Evolutionary conservation across 1,140 invertebrate genomes (phyloP).

Genomic region (Laodelphax striatellus): DNA sequence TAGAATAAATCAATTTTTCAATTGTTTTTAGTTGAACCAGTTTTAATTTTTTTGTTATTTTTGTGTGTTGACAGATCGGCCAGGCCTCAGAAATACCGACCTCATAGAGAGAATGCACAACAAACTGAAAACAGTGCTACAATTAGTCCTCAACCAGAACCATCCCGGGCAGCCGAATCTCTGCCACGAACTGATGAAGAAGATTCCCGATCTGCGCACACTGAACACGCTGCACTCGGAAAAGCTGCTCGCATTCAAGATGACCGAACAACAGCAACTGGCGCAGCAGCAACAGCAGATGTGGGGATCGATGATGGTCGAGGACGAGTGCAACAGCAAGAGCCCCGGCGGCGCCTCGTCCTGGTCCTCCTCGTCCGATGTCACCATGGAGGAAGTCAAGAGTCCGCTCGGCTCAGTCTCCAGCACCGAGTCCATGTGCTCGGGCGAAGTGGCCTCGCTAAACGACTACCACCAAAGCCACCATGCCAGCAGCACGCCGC

Average conservation of each 20-base stretch:
- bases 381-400: slow-evolving; percentile 62
- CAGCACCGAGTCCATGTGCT: slow-evolving; percentile 65
- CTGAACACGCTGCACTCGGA: slow-evolving; percentile 93
- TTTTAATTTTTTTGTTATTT: slow-evolving; percentile 4
- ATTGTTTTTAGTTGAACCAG: no score
- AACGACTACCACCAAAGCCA: slow-evolving; percentile 35
- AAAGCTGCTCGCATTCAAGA: slow-evolving; percentile 85
- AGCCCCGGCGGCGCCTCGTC: slow-evolving; percentile 41
- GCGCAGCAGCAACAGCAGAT: slow-evolving; percentile 39
- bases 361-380: slow-evolving; percentile 57
- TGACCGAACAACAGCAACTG: slow-evolving; percentile 75
- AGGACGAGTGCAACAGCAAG: slow-evolving; percentile 33
- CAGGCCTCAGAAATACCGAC: slow-evolving; percentile 82
- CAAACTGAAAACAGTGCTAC: slow-evolving; percentile 71
- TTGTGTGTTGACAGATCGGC: slow-evolving; percentile 49
- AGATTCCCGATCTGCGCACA: slow-evolving; percentile 88
- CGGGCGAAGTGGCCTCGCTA: slow-evolving; percentile 45
- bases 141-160: slow-evolving; percentile 77
- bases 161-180: slow-evolving; percentile 69
- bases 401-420: slow-evolving; percentile 75
- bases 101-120: slow-evolving; percentile 86
- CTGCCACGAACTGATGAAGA: slow-evolving; percentile 78
- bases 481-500: slow-evolving; percentile 48
- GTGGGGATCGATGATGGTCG: slow-evolving; percentile 32
- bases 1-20: no score